Base-by-base conservation (phyloP, 2,888 invertebrate genomes). In the Parnassius mnemosyne region DNA sequence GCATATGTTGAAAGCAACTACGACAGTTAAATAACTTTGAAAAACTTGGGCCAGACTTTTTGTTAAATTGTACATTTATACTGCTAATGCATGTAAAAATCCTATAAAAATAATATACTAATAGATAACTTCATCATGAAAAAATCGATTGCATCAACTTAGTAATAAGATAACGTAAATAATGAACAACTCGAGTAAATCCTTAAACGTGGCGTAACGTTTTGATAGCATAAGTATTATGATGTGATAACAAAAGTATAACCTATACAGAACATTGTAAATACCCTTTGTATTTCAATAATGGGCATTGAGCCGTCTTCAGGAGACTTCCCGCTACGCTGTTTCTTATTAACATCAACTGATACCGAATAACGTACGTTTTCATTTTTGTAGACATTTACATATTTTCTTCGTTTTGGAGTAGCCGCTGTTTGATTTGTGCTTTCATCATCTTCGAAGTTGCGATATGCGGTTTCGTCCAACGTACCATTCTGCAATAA, bases 291-390 rank as follows among this genome's bases (percentile, higher is more conserved):
- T 71, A 87, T 86, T 83, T 86, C 82, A 69, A 87, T 87, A 77
- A 76, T 74, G 73, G 87, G 87, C 72, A 85, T 77, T 71, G 68
- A 64, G 64, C 69, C 69, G 62, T 72, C 77, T 75, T 76, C 81
- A 42, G 73, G 61, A 50, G 72, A 64, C 60, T 77, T 77, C 71
- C 76, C 63, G 64, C 60, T 67, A 69, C 57, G 61, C 60, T 54
- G 65, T 62, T 68, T 79, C 55, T 78, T 78, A 75, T 82, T 81
- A 75, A 68, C 66, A 68, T 78, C 74, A 80, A 86, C 75, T 74
- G 84, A 82, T 78, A 87, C 73, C 69, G 83, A 84, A 78, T 83
- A 87, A 86, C 87, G 79, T 87, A 88, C 88, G 77, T 86, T 87
- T 75, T 85, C 81, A 64, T 79, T 77, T 74, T 79, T 78, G 74